Evolutionary conservation across 2,113 vertebrate genomes (phyloP), one percentile per base, ranked within the genome.

Genomic region (Anarrhichthys ocellatus): DNA sequence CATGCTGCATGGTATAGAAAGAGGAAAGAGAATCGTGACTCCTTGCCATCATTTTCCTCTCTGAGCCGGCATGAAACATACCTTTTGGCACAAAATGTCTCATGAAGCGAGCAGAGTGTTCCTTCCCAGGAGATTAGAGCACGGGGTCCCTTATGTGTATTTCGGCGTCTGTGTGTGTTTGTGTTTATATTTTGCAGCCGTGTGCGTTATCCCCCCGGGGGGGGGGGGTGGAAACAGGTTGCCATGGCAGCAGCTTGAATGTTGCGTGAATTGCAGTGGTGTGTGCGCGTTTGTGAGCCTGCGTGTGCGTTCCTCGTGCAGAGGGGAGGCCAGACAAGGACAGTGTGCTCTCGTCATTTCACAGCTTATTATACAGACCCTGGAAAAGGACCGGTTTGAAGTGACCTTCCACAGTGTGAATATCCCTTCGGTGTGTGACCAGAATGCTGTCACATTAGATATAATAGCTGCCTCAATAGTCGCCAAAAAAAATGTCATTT

Each of bases 181-280:
- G 68, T 87, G 81, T 91, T 76, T 92, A 90, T 88, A 83, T 89
- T 92, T 91, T 91, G 78, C 44, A 34, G 29, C 84, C 85, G 82
- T 86, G 83, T 86, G 82, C 77, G 66, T 88, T 86, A 84, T 87
- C 87, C 87, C 73, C 50, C 50, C 3, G 46, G 15, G 44, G 20
- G 18, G 18, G 6, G 20, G 22, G 22, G 52, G 52, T 82, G 81
- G 83, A 90, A 79, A 69, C 85, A 72, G 80, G 93, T 94, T 94
- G 88, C 92, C 90, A 94, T 94, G 88, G 92, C 85, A 93, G 91
- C 92, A 78, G 88, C 76, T 92, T 90, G 83, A 90, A 87, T 56
- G 69, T 83, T 87, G 75, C 72, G 14, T 63, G 80, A 69, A 89
- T 86, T 62, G 63, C 84, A 74, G 78, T 14, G 69, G 80, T 74